Percentiles rank a stretch among this genome's conserved stretches.
phyloP scores from a whole-genome alignment of 2,113 vertebrate species.

The Madoqua kirkii region DNA sequence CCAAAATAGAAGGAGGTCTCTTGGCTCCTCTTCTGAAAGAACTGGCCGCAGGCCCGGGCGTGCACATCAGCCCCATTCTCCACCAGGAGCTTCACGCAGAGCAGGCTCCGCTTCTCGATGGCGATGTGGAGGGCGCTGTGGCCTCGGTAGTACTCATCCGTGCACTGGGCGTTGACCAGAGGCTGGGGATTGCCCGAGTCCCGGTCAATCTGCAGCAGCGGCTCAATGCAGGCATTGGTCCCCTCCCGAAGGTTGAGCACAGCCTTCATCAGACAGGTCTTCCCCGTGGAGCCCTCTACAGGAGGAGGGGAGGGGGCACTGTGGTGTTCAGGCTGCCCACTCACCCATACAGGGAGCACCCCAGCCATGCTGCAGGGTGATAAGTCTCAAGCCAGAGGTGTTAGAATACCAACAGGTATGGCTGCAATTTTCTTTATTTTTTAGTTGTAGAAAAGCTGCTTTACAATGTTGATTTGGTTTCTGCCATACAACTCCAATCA shows the following conservation, averaged over 20 bases:
- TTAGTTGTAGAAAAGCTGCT: not conserved
- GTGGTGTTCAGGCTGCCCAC: not conserved
- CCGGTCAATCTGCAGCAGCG: conserved; percentile 86
- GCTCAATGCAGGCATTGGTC: conserved; percentile 85
- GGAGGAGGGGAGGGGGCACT: not conserved
- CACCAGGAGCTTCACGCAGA: conserved; percentile 86
- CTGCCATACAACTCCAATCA: not conserved
- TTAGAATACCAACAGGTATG: not conserved
- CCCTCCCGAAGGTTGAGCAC: conserved; percentile 88
- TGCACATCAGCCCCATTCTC: conserved; percentile 90
- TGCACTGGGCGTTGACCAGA: conserved; percentile 88
- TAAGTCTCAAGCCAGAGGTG: not conserved
- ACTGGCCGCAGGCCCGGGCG: conserved; percentile 87
- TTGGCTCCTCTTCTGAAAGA: conserved; percentile 88
- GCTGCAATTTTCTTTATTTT: not conserved
- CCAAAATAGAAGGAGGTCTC: conserved; percentile 93
- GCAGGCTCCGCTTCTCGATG: conserved; percentile 89
- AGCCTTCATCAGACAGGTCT: conserved; percentile 93
- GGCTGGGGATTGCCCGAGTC: conserved; percentile 81
- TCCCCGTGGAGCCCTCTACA: conserved; percentile 90
- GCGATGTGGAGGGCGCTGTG: conserved; percentile 95
- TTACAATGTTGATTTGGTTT: not conserved
- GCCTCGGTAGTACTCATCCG: conserved; percentile 87
- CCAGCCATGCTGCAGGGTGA: not conserved
- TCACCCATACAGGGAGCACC: not conserved